Evolutionary conservation across 2,113 vertebrate species (phyloP).

Genomic region (Cephalopterus ornatus): DNA sequence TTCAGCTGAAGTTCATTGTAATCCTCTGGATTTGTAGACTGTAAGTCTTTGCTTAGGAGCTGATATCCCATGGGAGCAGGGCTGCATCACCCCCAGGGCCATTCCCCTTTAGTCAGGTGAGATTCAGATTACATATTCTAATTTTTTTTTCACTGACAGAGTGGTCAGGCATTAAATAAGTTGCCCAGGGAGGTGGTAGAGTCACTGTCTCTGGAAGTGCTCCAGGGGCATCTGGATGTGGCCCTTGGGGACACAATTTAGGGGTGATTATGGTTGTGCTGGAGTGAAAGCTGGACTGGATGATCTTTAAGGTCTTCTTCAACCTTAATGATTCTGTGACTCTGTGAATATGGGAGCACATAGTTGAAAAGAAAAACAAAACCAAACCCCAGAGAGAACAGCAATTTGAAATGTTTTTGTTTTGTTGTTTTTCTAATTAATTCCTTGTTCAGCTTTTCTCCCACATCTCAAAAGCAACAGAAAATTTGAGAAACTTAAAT

Average conservation of each 20-base stretch:
- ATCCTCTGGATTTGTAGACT: not conserved
- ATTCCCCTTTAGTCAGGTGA: not conserved
- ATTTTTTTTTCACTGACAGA: not conserved
- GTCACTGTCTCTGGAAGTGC: not conserved
- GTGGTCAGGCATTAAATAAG: not conserved
- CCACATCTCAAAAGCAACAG: not conserved
- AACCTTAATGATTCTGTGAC: not conserved
- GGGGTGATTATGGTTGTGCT: not conserved
- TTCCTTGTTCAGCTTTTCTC: not conserved
- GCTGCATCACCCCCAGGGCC: not conserved
- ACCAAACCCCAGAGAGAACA: not conserved
- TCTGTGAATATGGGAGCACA: accelerated
- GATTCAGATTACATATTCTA: not conserved
- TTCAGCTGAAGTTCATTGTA: not conserved
- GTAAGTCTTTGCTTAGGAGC: not conserved
- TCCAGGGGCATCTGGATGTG: not conserved
- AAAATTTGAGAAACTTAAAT: not conserved
- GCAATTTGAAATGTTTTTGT: accelerated
- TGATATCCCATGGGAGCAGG: accelerated
- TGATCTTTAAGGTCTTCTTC: not conserved
- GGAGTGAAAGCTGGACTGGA: not conserved
- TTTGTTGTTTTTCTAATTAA: not conserved
- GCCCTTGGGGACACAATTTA: accelerated
- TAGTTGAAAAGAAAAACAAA: not conserved
- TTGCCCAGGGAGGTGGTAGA: not conserved